Evolutionary conservation across 2,797 vertebrate genomes (phyloP), one percentile per base, ranked within the genome.

Genomic region (Chaetophractus vellerosus): DNA sequence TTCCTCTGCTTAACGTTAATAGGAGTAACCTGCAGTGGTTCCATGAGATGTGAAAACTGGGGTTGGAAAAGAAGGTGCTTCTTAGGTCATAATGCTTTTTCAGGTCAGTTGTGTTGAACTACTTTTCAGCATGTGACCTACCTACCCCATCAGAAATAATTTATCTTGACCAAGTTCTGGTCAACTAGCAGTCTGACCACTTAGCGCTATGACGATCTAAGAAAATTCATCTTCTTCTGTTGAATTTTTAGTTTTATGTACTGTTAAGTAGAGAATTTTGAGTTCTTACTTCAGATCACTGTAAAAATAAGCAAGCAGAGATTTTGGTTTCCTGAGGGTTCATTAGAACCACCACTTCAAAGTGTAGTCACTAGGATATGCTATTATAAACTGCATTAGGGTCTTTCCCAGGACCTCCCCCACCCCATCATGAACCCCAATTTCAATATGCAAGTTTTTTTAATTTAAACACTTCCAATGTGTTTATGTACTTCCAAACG

Each of bases 1-100:
- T 98, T 98, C 97, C 98, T 86, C 97, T 98, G 98, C 98, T 98
- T 91, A 96, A 68, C 97, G 97, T 98, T 85, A 97, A 97, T 96
- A 96, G 93, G 63, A 96, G 96, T 98, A 96, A 96, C 97, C 97
- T 97, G 90, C 97, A 96, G 96, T 92, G 96, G 97, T 98, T 86
- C 97, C 96, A 79, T 96, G 97, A 97, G 97, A 50, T 96, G 96
- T 98, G 98, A 94, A 83, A 97, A 1, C 97, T 95, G 55, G 97
- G 89, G 96, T 85, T 90, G 78, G 97, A 96, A 97, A 97, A 97
- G 97, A 97, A 82, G 36, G 86, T 0, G 90, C 96, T 97, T 91
- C 97, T 97, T 97, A 86, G 97, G 97, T 98, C 96, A 97, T 94
- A 86, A 97, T 97, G 97, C 97, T 93, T 97, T 97, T 97, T 90